These are phyloP conservation scores for Eupristina koningsbergeri DNA, from an alignment of 1,140 invertebrate species.

Conservation along the genomic window DNA sequence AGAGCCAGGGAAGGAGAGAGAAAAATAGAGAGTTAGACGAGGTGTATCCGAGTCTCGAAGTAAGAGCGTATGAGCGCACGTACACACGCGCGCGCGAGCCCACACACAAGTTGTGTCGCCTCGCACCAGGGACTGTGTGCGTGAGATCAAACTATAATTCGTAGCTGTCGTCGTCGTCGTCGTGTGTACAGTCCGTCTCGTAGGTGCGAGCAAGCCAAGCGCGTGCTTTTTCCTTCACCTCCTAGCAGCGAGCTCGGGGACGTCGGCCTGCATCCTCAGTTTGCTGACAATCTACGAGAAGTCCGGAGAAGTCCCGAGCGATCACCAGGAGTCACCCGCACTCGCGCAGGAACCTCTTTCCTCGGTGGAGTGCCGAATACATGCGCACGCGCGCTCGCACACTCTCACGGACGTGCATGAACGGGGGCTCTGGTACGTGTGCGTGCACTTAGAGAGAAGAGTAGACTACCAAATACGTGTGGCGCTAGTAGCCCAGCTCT, in stretches of 20 bases:
- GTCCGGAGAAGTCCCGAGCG: not conserved
- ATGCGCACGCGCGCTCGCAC: not conserved
- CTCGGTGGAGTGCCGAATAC: too few species aligned
- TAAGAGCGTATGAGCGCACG: constrained; percentile 18
- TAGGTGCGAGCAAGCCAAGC: not conserved
- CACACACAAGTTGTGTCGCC: not conserved
- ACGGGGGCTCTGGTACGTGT: not conserved
- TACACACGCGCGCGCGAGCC: not conserved
- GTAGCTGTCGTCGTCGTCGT: not conserved
- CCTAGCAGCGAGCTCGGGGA: not conserved
- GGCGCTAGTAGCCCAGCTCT: constrained; percentile 6
- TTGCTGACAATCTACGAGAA: too few species aligned
- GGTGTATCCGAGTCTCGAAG: constrained; percentile 8
- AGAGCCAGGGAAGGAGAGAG: constrained; percentile 20
- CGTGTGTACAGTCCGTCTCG: not conserved
- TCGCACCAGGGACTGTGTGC: constrained; percentile 11
- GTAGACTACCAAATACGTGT: not conserved
- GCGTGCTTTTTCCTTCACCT: not conserved
- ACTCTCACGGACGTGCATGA: not conserved
- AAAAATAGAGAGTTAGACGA: constrained; percentile 16
- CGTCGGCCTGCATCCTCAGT: too few species aligned
- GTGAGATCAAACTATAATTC: not conserved
- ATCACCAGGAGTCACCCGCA: not conserved
- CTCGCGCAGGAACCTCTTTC: too few species aligned
- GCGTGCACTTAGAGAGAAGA: not conserved